Percentiles rank a stretch among this genome's conserved stretches.
These are phyloP conservation scores for Lamprotornis superbus DNA, from an alignment of 2,113 vertebrate species.

Conservation along the genomic window DNA sequence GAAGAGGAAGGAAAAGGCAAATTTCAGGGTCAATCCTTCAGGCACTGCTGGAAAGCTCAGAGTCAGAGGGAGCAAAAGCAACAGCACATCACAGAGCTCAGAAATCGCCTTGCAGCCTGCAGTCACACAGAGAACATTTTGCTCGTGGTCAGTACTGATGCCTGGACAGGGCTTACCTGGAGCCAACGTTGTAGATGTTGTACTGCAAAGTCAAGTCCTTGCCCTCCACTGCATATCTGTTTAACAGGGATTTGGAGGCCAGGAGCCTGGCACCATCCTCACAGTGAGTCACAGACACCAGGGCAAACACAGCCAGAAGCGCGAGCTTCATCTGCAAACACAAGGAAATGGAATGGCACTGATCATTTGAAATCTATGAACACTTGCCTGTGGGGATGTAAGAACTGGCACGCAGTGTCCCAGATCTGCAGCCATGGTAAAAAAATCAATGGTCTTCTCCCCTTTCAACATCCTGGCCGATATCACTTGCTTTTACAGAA, in stretches of 20 bases:
- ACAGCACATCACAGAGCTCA: neutral
- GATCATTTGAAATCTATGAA: too few relatives aligned
- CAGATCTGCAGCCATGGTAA: neutral
- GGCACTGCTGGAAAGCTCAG: neutral
- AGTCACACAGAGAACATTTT: accelerated
- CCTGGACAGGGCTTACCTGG: conserved; percentile 76
- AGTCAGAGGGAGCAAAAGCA: neutral
- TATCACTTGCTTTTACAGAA: neutral
- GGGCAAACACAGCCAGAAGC: conserved; percentile 59
- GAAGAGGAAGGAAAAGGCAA: neutral
- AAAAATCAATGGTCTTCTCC: accelerated
- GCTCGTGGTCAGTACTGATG: neutral
- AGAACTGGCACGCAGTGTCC: neutral
- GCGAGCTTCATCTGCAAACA: conserved; percentile 74
- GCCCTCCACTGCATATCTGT: conserved; percentile 94
- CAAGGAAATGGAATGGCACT: neutral
- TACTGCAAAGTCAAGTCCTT: conserved; percentile 94
- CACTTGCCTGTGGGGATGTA: neutral
- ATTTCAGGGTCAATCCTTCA: neutral
- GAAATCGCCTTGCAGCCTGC: neutral
- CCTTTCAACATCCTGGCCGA: neutral
- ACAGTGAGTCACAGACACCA: conserved; percentile 44
- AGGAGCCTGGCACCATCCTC: conserved; percentile 93
- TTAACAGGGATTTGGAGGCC: conserved; percentile 91
- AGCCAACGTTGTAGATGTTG: conserved; percentile 96